Evolutionary conservation across 2,113 vertebrate genomes (phyloP).

Genomic region (Anas platyrhynchos): DNA sequence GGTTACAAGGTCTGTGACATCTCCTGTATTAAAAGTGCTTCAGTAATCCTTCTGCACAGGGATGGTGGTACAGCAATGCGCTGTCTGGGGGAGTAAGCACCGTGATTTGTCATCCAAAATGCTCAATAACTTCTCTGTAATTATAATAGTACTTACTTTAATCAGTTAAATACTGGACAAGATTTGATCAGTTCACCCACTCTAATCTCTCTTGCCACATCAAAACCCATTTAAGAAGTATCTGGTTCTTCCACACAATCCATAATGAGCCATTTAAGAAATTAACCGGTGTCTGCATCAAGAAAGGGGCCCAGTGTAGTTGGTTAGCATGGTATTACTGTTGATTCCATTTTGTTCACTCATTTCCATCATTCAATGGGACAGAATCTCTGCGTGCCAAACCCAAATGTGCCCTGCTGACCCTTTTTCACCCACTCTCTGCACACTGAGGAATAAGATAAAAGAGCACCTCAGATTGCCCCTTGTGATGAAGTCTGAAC

Average conservation of each 20-base stretch:
- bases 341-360: neutral
- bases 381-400: neutral
- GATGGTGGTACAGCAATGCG: neutral
- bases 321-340: neutral
- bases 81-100: neutral
- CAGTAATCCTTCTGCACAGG: neutral
- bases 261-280: neutral
- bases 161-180: neutral
- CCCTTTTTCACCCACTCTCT: neutral
- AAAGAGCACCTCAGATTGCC: neutral
- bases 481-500: neutral
- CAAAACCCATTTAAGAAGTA: neutral
- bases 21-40: neutral
- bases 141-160: neutral
- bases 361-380: neutral
- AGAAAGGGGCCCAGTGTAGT: neutral
- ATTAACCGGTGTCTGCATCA: neutral
- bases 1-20: neutral
- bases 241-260: neutral
- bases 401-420: neutral
- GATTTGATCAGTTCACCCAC: neutral
- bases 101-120: neutral
- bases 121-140: neutral
- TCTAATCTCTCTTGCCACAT: neutral
- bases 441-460: neutral